Conservation (phyloP, 2,797 vertebrate genomes). For the Dipus sagitta region DNA sequence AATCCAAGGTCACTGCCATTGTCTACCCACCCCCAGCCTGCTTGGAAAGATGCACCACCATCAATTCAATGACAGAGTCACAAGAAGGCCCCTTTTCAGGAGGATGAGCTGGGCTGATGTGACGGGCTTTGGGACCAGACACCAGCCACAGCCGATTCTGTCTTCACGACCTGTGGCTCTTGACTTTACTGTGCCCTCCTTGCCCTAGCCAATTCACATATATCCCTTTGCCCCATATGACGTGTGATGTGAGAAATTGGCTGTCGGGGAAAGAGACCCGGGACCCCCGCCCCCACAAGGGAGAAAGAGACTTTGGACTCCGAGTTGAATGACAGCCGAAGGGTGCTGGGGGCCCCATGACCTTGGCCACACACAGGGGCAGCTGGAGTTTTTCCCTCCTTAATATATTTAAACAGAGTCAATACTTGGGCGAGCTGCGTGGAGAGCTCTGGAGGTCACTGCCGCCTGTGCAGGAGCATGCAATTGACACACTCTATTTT, state of each 20-base stretch:
- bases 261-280: not conserved
- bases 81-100: not conserved
- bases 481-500: conserved; percentile 83
- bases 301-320: not conserved
- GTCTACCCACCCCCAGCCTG: not conserved
- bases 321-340: conserved; percentile 21
- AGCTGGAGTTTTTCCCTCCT: conserved; percentile 41
- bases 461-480: conserved; percentile 73
- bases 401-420: conserved; percentile 73
- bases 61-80: not conserved
- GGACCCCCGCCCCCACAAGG: not conserved
- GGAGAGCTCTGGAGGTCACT: conserved; percentile 77
- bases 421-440: conserved; percentile 70
- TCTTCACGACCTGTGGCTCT: not conserved
- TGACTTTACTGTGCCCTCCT: not conserved
- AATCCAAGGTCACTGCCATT: not conserved
- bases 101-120: not conserved
- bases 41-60: not conserved
- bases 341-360: not conserved
- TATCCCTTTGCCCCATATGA: not conserved
- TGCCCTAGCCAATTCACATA: not conserved
- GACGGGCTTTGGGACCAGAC: not conserved
- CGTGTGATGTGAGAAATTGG: not conserved
- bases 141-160: not conserved
- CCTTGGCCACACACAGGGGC: not conserved